phyloP scores from a whole-genome alignment of 1,140 invertebrate genomes.

The Phymorhynchus buccinoides region DNA sequence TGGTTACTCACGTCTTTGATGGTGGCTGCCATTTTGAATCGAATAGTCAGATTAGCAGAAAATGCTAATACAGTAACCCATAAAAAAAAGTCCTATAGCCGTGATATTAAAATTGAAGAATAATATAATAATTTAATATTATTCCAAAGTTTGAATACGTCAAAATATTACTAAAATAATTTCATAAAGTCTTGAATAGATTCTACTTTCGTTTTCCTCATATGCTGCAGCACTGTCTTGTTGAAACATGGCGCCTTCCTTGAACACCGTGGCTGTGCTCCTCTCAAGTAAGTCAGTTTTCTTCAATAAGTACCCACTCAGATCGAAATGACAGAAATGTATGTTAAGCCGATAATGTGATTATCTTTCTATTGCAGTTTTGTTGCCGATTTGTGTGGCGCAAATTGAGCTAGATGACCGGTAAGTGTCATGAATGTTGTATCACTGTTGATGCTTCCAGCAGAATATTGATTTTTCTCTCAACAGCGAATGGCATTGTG shows the following conservation, averaged over 20 bases:
- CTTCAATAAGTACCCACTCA: too few relatives aligned
- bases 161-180: too few relatives aligned
- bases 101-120: too few relatives aligned
- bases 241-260: background rate
- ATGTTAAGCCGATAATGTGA: background rate
- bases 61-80: too few relatives aligned
- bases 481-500: background rate
- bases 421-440: background rate
- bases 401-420: background rate
- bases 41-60: background rate
- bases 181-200: too few relatives aligned
- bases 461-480: background rate
- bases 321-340: background rate
- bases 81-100: too few relatives aligned
- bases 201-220: too few relatives aligned
- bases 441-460: background rate
- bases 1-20: constrained; percentile 27
- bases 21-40: constrained; percentile 28
- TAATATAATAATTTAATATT: too few relatives aligned
- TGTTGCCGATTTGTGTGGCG: background rate
- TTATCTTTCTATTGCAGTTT: background rate
- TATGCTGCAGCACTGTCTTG: background rate
- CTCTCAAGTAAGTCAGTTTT: background rate
- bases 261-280: background rate
- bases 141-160: too few relatives aligned